Percentiles rank a stretch among this genome's conserved stretches.
These are phyloP conservation scores for Sarcophaga rosellei DNA, from an alignment of 2,888 invertebrate genomes.

Conservation along the genomic window DNA sequence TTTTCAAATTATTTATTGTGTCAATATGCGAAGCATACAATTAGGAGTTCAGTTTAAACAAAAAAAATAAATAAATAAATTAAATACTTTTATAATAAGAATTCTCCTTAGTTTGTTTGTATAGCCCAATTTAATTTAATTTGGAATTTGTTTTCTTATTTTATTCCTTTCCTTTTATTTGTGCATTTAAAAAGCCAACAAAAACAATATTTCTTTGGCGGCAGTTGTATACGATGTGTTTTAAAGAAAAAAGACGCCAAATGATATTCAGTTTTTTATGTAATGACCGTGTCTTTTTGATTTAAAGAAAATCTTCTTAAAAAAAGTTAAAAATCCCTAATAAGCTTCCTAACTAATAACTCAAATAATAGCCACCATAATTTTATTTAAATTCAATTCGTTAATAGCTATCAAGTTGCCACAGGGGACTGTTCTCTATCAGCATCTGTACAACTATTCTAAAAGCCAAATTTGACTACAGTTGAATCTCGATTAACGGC, in stretches of 20 bases:
- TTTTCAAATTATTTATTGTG: conserved; percentile 3
- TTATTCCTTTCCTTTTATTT: conserved; percentile 13
- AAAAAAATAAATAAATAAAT: too few relatives aligned
- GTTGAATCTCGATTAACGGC: too few relatives aligned
- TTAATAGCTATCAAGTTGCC: too few relatives aligned
- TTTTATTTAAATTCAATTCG: too few relatives aligned
- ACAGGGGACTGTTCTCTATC: too few relatives aligned
- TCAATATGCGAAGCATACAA: conserved; percentile 53
- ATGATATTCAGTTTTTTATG: conserved; percentile 43
- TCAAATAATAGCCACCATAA: too few relatives aligned
- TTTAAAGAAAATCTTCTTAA: neutral
- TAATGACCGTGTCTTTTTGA: neutral
- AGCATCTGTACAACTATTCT: too few relatives aligned
- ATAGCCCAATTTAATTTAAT: too few relatives aligned
- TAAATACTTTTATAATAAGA: too few relatives aligned
- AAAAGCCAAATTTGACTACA: too few relatives aligned
- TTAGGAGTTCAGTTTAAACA: conserved; percentile 25
- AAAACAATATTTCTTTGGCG: conserved; percentile 40
- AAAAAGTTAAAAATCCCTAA: neutral
- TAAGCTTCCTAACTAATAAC: too few relatives aligned
- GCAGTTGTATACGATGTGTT: conserved; percentile 46
- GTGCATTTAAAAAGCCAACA: conserved; percentile 53
- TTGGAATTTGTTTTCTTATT: neutral
- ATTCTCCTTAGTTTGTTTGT: neutral
- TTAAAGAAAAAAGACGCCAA: conserved; percentile 29